Percentiles rank a stretch among this genome's conserved stretches.
Conservation (phyloP, 2,888 invertebrate genomes). For the Xestoiulus laeticollis region DNA sequence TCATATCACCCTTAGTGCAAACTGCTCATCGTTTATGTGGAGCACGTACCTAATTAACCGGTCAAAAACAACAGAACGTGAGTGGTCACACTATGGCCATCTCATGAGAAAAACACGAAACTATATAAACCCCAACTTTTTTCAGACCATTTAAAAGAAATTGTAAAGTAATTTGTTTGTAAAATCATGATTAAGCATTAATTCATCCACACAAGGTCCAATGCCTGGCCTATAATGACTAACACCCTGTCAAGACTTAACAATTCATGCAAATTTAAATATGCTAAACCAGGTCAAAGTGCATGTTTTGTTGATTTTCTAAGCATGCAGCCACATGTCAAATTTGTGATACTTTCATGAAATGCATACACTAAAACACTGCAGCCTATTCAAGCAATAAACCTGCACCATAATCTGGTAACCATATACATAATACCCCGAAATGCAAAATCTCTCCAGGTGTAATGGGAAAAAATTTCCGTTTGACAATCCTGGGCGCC, state of each 20-base stretch:
- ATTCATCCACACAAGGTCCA: not conserved
- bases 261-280: not conserved
- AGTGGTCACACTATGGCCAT: slow-evolving; percentile 33
- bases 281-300: too few relatives aligned
- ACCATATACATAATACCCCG: too few relatives aligned
- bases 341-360: too few relatives aligned
- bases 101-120: slow-evolving; percentile 27
- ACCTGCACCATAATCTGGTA: too few relatives aligned
- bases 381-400: too few relatives aligned
- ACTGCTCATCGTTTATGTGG: not conserved
- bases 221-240: not conserved
- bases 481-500: not conserved
- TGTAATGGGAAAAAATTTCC: not conserved
- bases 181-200: not conserved
- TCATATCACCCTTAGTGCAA: not conserved
- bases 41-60: slow-evolving; percentile 15
- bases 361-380: too few relatives aligned
- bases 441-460: not conserved
- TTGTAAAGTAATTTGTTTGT: too few relatives aligned
- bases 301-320: too few relatives aligned
- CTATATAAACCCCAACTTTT: not conserved
- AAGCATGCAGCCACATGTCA: too few relatives aligned
- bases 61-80: not conserved
- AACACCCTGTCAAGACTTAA: not conserved
- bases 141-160: not conserved